These are phyloP conservation scores for Aplysia californica DNA, from an alignment of 1,140 invertebrate genomes.

Conservation along the genomic window DNA sequence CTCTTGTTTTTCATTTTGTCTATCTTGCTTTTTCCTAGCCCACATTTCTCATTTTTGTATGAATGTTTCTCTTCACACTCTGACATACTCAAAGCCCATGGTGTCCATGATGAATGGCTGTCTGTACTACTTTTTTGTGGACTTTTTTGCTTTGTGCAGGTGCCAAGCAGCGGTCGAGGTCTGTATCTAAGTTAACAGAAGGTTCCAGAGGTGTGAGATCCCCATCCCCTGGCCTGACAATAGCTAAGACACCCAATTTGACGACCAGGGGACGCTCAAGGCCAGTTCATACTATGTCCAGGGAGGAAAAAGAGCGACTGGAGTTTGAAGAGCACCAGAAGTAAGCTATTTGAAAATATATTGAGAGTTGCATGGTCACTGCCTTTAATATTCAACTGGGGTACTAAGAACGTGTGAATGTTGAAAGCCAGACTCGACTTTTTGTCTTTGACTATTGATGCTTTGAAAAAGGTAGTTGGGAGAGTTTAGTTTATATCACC, in stretches of 20 bases:
- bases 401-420: neutral
- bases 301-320: constrained; percentile 54
- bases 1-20: too few species aligned
- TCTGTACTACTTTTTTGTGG: neutral
- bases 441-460: too few species aligned
- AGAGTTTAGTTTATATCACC: neutral
- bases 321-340: constrained; percentile 63
- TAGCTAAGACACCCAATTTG: constrained; percentile 60
- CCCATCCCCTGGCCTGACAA: constrained; percentile 38
- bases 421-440: neutral
- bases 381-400: neutral
- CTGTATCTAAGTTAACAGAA: neutral
- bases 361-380: neutral
- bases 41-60: too few species aligned
- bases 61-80: too few species aligned
- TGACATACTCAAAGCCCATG: neutral
- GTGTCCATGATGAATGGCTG: neutral
- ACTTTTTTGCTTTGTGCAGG: neutral
- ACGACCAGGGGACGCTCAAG: constrained; percentile 44
- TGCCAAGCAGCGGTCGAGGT: neutral
- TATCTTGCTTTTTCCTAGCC: too few species aligned
- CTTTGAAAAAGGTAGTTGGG: neutral
- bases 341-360: constrained; percentile 35
- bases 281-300: constrained; percentile 44
- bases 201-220: neutral